Conservation (phyloP, 2,113 vertebrate genomes). For the Notechis scutatus region DNA sequence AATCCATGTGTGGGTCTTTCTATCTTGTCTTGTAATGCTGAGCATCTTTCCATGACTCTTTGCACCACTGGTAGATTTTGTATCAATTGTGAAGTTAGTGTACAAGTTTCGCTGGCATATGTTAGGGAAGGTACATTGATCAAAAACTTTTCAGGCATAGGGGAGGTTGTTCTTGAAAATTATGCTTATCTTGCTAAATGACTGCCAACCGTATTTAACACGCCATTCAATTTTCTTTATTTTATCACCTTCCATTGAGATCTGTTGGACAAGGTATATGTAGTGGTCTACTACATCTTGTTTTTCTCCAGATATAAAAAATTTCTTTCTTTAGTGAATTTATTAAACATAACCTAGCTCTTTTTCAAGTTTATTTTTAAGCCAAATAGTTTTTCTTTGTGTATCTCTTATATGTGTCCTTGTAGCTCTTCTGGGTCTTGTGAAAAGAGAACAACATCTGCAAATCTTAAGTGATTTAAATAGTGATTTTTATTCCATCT, state of each 20-base stretch:
- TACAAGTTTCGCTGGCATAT: not conserved
- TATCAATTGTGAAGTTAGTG: not conserved
- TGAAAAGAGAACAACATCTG: not conserved
- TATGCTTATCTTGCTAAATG: not conserved
- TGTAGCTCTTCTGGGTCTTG: not conserved
- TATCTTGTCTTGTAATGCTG: not conserved
- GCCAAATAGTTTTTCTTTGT: not conserved
- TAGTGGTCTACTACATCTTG: not conserved
- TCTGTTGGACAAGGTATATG: not conserved
- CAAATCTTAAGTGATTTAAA: not conserved
- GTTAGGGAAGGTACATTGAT: not conserved
- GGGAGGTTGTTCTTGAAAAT: not conserved
- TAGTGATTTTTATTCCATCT: not conserved
- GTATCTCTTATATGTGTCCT: not conserved
- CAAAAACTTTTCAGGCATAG: not conserved
- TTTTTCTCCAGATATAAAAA: not conserved
- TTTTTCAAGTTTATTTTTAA: not conserved
- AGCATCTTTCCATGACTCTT: not conserved
- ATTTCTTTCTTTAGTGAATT: not conserved
- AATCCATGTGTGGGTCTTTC: not conserved
- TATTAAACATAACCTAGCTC: too few relatives aligned
- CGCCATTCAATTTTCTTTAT: not conserved
- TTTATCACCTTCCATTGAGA: not conserved
- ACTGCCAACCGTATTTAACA: not conserved
- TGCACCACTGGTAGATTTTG: not conserved